Evolutionary conservation across 2,888 invertebrate species (phyloP).

Genomic region (Amphimallon solstitiale): DNA sequence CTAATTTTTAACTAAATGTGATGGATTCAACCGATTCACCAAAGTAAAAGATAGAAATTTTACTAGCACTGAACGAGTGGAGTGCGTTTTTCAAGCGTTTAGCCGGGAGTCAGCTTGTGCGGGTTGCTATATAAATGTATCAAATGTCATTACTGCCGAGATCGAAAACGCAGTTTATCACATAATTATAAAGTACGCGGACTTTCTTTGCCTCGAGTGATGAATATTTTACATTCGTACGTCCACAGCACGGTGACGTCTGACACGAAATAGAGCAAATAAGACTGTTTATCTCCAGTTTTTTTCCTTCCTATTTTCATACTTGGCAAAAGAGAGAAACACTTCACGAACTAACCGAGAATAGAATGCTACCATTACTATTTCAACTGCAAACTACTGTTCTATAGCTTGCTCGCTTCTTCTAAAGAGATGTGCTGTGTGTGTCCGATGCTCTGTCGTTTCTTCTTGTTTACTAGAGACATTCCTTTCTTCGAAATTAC

Average conservation of each 20-base stretch:
- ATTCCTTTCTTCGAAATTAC: slow-evolving; percentile 14
- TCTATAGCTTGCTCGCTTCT: neutral
- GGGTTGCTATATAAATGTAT: slow-evolving; percentile 41
- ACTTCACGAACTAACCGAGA: too few relatives aligned
- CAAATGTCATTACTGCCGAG: slow-evolving; percentile 55
- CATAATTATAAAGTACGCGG: slow-evolving; percentile 53
- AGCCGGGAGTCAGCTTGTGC: slow-evolving; percentile 18
- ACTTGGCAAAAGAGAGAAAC: too few relatives aligned
- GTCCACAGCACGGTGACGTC: slow-evolving; percentile 37
- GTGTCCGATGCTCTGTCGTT: neutral
- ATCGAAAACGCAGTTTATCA: slow-evolving; percentile 55
- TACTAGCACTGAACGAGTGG: neutral
- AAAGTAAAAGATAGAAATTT: neutral
- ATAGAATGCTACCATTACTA: too few relatives aligned
- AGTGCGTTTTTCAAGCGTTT: neutral
- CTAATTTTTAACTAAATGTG: too few relatives aligned
- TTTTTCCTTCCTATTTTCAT: slow-evolving; percentile 7
- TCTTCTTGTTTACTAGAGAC: neutral
- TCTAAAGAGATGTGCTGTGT: neutral
- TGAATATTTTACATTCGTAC: slow-evolving; percentile 39
- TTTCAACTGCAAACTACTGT: too few relatives aligned
- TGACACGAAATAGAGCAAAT: slow-evolving; percentile 47
- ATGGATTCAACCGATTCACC: too few relatives aligned
- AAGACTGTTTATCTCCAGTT: slow-evolving; percentile 6
- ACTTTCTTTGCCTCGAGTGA: slow-evolving; percentile 56